phyloP scores from a whole-genome alignment of 92 coral and sea anemone genomes.

The Porites lobata region DNA sequence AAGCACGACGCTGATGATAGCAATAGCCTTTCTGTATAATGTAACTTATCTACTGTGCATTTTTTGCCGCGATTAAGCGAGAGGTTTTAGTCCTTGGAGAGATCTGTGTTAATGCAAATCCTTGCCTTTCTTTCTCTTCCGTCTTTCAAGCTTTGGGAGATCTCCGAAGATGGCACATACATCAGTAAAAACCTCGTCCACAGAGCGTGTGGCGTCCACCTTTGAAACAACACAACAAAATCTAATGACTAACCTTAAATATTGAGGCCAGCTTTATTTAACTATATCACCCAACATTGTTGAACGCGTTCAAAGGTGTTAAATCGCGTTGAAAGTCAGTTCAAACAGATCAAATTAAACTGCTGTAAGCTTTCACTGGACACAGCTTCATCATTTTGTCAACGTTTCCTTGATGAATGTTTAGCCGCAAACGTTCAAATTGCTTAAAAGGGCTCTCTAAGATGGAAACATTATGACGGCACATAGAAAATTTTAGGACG shows the following conservation, averaged over 20 bases:
- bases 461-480: not conserved
- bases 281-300: no score
- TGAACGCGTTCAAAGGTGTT: not conserved
- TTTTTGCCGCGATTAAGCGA: no score
- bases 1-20: no score
- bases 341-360: no score
- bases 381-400: no score
- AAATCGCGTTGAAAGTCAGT: no score
- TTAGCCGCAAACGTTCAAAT: no score
- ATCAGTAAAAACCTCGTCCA: conserved; percentile 84
- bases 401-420: no score
- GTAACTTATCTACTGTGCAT: not conserved
- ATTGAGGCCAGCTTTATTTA: no score
- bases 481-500: not conserved
- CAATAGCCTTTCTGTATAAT: no score
- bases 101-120: not conserved
- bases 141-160: conserved; percentile 80
- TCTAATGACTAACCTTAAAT: not conserved
- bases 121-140: conserved; percentile 61
- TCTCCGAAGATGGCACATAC: conserved; percentile 91
- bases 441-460: no score
- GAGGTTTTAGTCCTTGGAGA: not conserved
- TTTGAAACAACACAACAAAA: conserved; percentile 30
- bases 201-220: conserved; percentile 93
- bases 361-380: no score